Base-by-base conservation (phyloP, 2,888 invertebrate species). In the Zelleria hepariella region DNA sequence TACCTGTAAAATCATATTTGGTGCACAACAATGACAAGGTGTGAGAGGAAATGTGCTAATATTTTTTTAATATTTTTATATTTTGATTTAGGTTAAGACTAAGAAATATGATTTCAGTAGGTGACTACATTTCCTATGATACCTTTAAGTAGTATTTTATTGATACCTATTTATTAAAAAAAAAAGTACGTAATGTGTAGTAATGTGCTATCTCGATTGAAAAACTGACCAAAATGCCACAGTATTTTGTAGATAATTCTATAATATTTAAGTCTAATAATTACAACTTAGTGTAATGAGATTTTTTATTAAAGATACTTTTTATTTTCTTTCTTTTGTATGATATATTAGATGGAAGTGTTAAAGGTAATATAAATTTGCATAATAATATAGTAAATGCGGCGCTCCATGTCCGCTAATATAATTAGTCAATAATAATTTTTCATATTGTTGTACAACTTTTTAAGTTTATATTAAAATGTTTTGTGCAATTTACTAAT, bases 391-490 rank as follows among this genome's bases (percentile, higher is more conserved):
- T 91, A 92, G 91, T 90, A 89, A 91, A 89, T 90, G 91, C 90
- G 92, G 91, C 90, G 86, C 91, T 91, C 92, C 91, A 91, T 91
- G 90, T 89, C 91, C 91, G 92, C 91, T 81, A 90, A 90, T 90
- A 91, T 87, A 90, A 93, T 87, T 93, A 93, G 93, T 92, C 92
- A 93, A 93, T 93, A 85, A 85, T 85, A 94, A 93, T 93, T 93
- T 94, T 93, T 93, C 93, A 93, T 93, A 93, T 93, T 93, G 93
- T 93, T 93, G 93, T 93, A 93, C 93, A 92, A 89, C 91, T 93
- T 93, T 93, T 93, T 93, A 93, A 93, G 93, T 94, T 93, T 93
- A 93, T 93, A 93, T 93, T 93, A 93, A 93, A 93, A 93, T 92
- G 92, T 93, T 91, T 93, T 93, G 93, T 93, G 93, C 92, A 93